Percentiles rank a stretch among this genome's conserved stretches.
Conservation (phyloP, 2,113 vertebrate species). For the Otus sunia region DNA sequence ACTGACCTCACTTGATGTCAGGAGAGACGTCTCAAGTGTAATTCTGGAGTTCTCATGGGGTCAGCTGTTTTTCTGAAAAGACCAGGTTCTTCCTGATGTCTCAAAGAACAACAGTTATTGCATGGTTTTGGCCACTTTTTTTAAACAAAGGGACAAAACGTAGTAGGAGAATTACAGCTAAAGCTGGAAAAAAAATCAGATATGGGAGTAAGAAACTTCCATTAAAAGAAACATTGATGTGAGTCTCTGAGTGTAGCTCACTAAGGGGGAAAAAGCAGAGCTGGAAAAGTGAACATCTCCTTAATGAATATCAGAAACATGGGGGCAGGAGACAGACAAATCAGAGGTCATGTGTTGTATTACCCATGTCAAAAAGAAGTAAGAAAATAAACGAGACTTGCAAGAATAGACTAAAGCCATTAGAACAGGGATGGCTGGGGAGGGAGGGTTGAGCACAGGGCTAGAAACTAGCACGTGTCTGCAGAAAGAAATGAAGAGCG, state of each 20-base stretch:
- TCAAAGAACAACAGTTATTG: not conserved
- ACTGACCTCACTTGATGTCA: not conserved
- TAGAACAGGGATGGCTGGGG: not conserved
- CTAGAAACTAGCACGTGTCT: not conserved
- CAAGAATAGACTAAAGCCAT: not conserved
- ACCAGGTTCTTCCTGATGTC: not conserved
- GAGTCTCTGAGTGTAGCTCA: not conserved
- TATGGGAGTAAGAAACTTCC: not conserved
- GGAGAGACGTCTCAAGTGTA: not conserved
- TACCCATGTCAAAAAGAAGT: not conserved
- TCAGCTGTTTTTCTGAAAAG: not conserved
- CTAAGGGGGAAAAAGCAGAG: not conserved
- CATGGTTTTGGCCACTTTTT: not conserved
- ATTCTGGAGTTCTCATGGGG: not conserved
- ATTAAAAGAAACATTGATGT: not conserved
- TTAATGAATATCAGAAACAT: conserved; percentile 40
- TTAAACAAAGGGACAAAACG: not conserved
- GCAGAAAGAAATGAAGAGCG: not conserved
- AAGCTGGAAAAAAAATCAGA: not conserved
- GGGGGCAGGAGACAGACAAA: conserved; percentile 1
- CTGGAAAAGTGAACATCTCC: not conserved
- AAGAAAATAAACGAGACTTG: conserved; percentile 53
- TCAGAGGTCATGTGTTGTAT: not conserved
- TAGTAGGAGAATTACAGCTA: not conserved
- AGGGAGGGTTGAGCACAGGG: not conserved